Percentiles rank a stretch among this genome's conserved stretches.
Conservation (phyloP, 2,888 invertebrate genomes). For the Tortrix viridana region DNA sequence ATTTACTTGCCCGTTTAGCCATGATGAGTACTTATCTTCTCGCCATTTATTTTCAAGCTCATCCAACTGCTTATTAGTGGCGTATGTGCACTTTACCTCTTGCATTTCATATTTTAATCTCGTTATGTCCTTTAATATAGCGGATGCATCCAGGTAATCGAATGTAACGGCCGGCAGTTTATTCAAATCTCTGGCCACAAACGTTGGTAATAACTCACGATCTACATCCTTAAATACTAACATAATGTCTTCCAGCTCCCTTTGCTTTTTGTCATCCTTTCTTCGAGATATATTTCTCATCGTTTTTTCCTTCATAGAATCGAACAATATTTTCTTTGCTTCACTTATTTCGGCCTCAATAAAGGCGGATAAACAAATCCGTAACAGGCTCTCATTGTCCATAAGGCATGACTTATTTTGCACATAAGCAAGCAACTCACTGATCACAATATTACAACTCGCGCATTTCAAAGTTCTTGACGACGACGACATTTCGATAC, state of each 20-base stretch:
- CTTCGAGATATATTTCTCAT: slow-evolving; percentile 1
- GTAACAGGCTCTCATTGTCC: slow-evolving; percentile 13
- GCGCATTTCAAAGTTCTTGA: slow-evolving; percentile 10
- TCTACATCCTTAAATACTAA: background rate
- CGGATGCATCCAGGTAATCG: slow-evolving; percentile 9
- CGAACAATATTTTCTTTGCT: slow-evolving; percentile 2
- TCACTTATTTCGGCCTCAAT: background rate
- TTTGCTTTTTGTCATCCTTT: background rate
- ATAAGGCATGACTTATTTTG: slow-evolving; percentile 6
- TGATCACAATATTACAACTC: slow-evolving; percentile 8
- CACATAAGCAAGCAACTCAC: background rate
- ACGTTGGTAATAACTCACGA: slow-evolving; percentile 2
- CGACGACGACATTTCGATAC: background rate
- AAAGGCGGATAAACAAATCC: slow-evolving; percentile 3
- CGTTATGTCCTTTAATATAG: slow-evolving; percentile 5
- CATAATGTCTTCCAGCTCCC: slow-evolving; percentile 10
- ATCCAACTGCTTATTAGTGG: background rate
- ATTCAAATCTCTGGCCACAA: slow-evolving; percentile 13
- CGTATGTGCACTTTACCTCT: slow-evolving; percentile 6
- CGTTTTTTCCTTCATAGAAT: background rate
- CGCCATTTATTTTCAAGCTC: slow-evolving; percentile 1
- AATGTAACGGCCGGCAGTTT: slow-evolving; percentile 14
- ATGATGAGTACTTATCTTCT: slow-evolving; percentile 6
- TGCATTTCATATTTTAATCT: slow-evolving; percentile 5
- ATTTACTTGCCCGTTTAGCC: background rate